Percentiles rank a stretch among this genome's conserved stretches.
Conservation (phyloP, 2,888 invertebrate genomes). For the Marasmarcha lunaedactyla region DNA sequence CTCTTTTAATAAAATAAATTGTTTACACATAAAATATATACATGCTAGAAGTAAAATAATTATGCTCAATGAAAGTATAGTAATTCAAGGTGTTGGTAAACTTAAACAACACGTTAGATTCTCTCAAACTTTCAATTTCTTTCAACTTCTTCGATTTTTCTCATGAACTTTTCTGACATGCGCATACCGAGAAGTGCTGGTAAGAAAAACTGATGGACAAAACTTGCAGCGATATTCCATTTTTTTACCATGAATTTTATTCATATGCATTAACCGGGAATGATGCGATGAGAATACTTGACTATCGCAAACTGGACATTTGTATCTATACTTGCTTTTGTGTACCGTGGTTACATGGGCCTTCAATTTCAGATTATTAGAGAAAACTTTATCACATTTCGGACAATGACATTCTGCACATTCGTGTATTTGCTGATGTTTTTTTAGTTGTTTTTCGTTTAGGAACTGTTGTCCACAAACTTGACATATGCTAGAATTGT, state of each 20-base stretch:
- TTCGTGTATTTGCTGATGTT: conserved; percentile 45
- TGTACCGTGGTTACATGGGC: conserved; percentile 29
- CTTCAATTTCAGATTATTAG: conserved; percentile 27
- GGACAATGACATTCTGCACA: conserved; percentile 42
- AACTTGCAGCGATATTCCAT: conserved; percentile 31
- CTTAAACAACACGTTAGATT: too few species aligned
- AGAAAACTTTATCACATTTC: conserved; percentile 44
- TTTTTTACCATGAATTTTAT: conserved; percentile 31
- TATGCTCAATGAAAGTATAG: too few species aligned
- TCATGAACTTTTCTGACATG: conserved; percentile 43
- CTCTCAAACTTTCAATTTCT: too few species aligned
- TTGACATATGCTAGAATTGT: conserved; percentile 54
- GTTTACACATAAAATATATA: too few species aligned
- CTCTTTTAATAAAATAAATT: too few species aligned
- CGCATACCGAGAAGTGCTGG: conserved; percentile 38
- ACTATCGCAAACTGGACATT: conserved; percentile 35
- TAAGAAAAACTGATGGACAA: conserved; percentile 33
- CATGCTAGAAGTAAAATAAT: too few species aligned
- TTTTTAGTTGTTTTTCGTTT: conserved; percentile 40
- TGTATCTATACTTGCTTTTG: conserved; percentile 32
- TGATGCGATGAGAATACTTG: conserved; percentile 33
- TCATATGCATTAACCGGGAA: conserved; percentile 31
- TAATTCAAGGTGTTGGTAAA: too few species aligned
- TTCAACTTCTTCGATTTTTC: conserved; percentile 8
- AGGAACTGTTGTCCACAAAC: conserved; percentile 52